Percentiles rank a stretch among this genome's conserved stretches.
Evolutionary conservation across 2,113 vertebrate species (phyloP).

Genomic region (Todiramphus saurophagus): DNA sequence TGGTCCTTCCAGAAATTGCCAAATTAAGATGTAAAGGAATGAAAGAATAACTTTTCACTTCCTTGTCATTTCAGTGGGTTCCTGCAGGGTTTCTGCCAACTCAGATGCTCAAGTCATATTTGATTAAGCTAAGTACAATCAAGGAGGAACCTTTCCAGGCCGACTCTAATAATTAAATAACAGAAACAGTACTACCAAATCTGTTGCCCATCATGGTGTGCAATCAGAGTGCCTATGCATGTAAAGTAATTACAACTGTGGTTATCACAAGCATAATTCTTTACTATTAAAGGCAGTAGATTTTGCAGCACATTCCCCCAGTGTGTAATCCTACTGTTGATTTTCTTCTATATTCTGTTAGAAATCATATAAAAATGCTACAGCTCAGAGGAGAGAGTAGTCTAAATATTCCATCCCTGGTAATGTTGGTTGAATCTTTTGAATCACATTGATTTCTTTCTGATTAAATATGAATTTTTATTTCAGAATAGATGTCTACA

Average conservation of each 20-base stretch:
- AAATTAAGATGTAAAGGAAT: slow-evolving; percentile 29
- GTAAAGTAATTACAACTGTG: not conserved
- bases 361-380: not conserved
- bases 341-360: not conserved
- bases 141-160: slow-evolving; percentile 33
- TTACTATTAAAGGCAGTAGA: not conserved
- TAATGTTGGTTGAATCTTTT: not conserved
- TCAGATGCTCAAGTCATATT: slow-evolving; percentile 33
- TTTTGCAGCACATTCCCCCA: not conserved
- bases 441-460: not conserved
- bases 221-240: not conserved
- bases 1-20: not conserved
- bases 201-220: slow-evolving; percentile 45
- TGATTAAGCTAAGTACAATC: slow-evolving; percentile 48
- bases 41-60: slow-evolving; percentile 13
- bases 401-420: not conserved
- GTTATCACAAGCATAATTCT: not conserved
- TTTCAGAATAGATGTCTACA: not conserved
- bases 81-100: slow-evolving; percentile 17
- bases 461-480: not conserved
- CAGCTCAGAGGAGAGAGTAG: not conserved
- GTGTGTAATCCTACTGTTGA: not conserved
- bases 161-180: slow-evolving; percentile 17
- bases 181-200: slow-evolving; percentile 25
- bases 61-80: slow-evolving; percentile 25